A percentile compares a stretch with the other conserved stretches of the same genome.
These are phyloP conservation scores for Papilio glaucus DNA, from an alignment of 1,140 invertebrate species.

Conservation along the genomic window DNA sequence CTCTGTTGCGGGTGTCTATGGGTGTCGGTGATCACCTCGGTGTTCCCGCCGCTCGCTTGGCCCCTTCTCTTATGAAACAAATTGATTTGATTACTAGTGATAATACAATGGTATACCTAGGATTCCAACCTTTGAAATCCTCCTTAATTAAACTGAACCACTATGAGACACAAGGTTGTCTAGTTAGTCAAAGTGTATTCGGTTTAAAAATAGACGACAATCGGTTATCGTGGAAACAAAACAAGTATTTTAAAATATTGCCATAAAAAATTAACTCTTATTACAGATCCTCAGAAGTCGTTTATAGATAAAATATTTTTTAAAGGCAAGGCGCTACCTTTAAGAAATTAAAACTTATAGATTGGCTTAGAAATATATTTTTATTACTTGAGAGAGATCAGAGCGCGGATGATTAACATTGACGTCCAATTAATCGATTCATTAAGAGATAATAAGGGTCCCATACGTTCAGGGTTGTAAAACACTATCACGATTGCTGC, in stretches of 20 bases:
- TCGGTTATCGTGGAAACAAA: background rate
- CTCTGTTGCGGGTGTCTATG: too few species aligned
- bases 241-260: background rate
- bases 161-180: background rate
- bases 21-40: too few species aligned
- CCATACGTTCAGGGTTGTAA: slow-evolving; percentile 73
- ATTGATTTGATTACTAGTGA: too few species aligned
- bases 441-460: slow-evolving; percentile 71
- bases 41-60: too few species aligned
- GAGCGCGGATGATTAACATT: slow-evolving; percentile 65
- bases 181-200: background rate
- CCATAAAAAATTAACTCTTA: slow-evolving; percentile 3
- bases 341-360: slow-evolving; percentile 69
- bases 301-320: slow-evolving; percentile 58
- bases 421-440: slow-evolving; percentile 74
- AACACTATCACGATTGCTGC: slow-evolving; percentile 47
- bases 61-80: too few species aligned
- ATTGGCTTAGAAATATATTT: slow-evolving; percentile 66
- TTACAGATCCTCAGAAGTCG: slow-evolving; percentile 44
- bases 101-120: too few species aligned
- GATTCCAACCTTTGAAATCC: background rate
- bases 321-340: slow-evolving; percentile 66
- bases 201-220: background rate
- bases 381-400: slow-evolving; percentile 66
- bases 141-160: background rate